Evolutionary conservation across 2,113 vertebrate species (phyloP).

Genomic region (Mus spicilegus): DNA sequence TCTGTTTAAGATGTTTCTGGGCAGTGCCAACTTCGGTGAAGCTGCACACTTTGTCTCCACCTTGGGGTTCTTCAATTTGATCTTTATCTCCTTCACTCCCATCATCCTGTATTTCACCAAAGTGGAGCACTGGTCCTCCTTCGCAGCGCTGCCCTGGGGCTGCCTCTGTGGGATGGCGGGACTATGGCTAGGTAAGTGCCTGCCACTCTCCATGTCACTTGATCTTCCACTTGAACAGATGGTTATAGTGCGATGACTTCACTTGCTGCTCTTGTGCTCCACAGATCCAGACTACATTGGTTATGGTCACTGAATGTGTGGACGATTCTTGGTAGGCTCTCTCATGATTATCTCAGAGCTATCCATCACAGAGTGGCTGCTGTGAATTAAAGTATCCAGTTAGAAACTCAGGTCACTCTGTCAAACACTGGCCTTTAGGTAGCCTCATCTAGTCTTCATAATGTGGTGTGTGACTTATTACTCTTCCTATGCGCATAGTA

Average conservation of each 20-base stretch:
- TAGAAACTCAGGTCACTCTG: neutral
- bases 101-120: constrained; percentile 97
- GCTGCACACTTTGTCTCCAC: constrained; percentile 97
- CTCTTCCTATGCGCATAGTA: neutral
- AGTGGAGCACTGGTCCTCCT: constrained; percentile 97
- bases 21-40: constrained; percentile 97
- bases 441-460: neutral
- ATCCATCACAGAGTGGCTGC: neutral
- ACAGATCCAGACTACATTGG: neutral
- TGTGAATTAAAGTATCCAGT: neutral
- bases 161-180: constrained; percentile 97
- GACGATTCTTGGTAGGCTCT: neutral
- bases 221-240: neutral
- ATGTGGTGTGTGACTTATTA: too few relatives aligned
- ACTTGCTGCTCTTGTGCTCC: neutral
- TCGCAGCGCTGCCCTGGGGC: constrained; percentile 97
- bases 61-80: constrained; percentile 97
- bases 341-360: neutral
- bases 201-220: neutral
- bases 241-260: neutral
- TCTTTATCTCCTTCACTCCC: constrained; percentile 97
- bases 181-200: constrained; percentile 95
- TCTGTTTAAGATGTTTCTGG: constrained; percentile 99
- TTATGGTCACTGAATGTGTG: neutral
- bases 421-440: neutral